Evolutionary conservation across 2,888 invertebrate genomes (phyloP).

Genomic region (Plusia festucae): DNA sequence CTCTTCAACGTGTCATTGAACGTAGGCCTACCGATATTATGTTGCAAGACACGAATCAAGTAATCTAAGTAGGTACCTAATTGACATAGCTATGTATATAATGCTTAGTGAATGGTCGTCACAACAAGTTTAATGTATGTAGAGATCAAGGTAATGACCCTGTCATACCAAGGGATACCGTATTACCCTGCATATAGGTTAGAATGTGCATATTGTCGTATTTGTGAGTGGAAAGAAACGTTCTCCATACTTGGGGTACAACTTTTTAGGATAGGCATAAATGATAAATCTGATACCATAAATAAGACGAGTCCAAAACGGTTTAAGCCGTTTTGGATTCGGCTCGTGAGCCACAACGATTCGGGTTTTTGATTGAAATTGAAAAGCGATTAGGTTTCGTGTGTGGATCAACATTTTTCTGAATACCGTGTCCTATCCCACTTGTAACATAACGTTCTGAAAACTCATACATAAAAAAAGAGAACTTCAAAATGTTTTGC

Average conservation of each 20-base stretch:
- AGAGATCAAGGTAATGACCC: neutral
- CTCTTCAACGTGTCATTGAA: neutral
- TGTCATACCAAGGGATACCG: neutral
- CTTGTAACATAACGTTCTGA: neutral
- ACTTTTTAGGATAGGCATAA: neutral
- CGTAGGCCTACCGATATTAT: neutral
- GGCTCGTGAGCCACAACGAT: neutral
- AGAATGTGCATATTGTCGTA: neutral
- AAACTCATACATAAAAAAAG: neutral
- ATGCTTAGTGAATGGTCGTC: neutral
- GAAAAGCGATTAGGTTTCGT: neutral
- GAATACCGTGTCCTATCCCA: neutral
- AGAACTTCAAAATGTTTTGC: too few relatives aligned
- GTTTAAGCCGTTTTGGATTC: too few relatives aligned
- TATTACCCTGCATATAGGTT: neutral
- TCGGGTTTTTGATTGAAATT: neutral
- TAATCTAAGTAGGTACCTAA: neutral
- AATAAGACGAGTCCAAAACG: neutral
- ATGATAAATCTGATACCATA: neutral
- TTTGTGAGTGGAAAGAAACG: neutral
- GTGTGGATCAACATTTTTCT: neutral
- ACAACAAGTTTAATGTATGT: neutral
- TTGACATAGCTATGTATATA: neutral
- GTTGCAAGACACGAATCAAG: conserved; percentile 1
- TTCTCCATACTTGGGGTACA: too few relatives aligned